phyloP scores from a whole-genome alignment of 2,113 vertebrate species.

The Myiagra hebetior region DNA sequence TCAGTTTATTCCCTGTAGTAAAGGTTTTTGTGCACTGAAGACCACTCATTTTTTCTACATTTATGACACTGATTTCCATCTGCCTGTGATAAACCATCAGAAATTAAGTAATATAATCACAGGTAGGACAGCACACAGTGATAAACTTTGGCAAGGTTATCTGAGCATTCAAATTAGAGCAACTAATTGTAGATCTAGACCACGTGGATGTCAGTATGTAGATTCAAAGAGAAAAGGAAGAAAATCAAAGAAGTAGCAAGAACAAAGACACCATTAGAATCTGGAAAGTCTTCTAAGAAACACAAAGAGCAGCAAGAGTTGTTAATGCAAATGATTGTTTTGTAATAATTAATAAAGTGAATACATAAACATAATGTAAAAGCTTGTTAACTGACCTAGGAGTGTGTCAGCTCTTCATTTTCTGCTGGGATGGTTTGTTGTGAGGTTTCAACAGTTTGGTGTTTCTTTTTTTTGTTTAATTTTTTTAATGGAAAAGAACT shows the following conservation, averaged over 20 bases:
- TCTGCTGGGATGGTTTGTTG: not conserved
- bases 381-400: not conserved
- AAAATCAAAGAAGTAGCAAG: slow-evolving; percentile 10
- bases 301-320: not conserved
- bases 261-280: slow-evolving; percentile 25
- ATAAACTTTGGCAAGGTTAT: not conserved
- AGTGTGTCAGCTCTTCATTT: not conserved
- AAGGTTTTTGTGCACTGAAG: not conserved
- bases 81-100: not conserved
- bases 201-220: not conserved
- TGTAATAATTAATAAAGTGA: not conserved
- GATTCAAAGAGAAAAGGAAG: not conserved
- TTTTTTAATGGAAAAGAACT: not conserved
- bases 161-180: not conserved
- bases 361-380: not conserved
- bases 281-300: slow-evolving; percentile 24
- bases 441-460: not conserved
- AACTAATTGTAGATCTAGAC: not conserved
- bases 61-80: not conserved
- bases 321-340: slow-evolving; percentile 25
- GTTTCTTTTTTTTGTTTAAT: accelerated
- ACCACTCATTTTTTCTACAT: not conserved
- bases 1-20: not conserved
- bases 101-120: not conserved
- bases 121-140: not conserved